Conservation (phyloP, 2,888 invertebrate species). For the Athripsodes cinereus region DNA sequence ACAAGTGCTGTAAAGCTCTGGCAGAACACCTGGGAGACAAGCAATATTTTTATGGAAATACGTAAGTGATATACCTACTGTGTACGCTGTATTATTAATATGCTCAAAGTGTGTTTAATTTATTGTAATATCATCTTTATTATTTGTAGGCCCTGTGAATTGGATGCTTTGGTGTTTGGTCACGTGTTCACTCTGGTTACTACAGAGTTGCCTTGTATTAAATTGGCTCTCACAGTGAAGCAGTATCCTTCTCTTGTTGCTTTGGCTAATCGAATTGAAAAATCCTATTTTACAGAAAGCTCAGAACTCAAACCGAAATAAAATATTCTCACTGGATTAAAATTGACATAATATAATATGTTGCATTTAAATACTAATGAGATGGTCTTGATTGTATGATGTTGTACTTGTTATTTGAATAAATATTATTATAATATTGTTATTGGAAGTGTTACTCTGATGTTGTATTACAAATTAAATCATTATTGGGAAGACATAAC, state of each 20-base stretch:
- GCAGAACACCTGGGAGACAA: slow-evolving; percentile 76
- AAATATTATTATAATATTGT: no score
- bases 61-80: slow-evolving; percentile 60
- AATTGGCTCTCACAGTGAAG: slow-evolving; percentile 73
- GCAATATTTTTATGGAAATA: slow-evolving; percentile 74
- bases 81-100: no score
- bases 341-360: no score
- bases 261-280: slow-evolving; percentile 79
- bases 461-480: no score
- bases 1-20: slow-evolving; percentile 82
- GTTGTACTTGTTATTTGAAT: no score
- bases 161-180: slow-evolving; percentile 95
- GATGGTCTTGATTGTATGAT: no score
- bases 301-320: slow-evolving; percentile 33
- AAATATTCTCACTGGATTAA: no score
- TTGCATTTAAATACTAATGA: no score
- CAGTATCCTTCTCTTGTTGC: slow-evolving; percentile 71
- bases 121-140: background rate
- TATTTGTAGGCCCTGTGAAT: slow-evolving; percentile 74
- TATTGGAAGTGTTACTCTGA: no score
- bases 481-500: no score
- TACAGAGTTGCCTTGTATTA: slow-evolving; percentile 77
- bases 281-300: slow-evolving; percentile 61
- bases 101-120: no score
- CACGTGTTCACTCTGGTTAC: slow-evolving; percentile 94